Base-by-base conservation (phyloP, 2,113 vertebrate genomes). In the Pituophis catenifer region DNA sequence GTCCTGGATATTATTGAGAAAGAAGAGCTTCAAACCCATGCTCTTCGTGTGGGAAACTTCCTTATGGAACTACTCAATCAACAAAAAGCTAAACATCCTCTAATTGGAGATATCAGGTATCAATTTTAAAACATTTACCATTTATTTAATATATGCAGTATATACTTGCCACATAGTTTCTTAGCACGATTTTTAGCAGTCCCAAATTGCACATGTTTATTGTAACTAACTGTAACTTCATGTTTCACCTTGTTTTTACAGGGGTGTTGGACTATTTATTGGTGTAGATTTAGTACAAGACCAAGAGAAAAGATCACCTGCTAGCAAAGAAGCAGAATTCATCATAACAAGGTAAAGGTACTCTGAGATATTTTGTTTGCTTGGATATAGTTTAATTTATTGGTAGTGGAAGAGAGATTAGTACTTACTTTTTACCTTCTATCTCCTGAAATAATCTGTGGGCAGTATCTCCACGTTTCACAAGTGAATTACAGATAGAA, bases 31-130 rank as follows among this genome's bases (percentile, higher is more conserved):
- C 98, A 98, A 95, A 97, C 96, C 94, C 99, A 98, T 1, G 98
- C 99, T 52, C 91, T 86, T 29, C 93, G 91, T 55, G 98, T 99
- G 33, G 99, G 99, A 91, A 96, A 93, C 89, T 98, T 98, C 94
- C 95, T 99, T 23, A 98, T 98, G 96, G 96, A 98, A 93, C 96
- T 98, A 91, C 96, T 99, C 4, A 89, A 50, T 75, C 95, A 98
- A 38, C 98, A 99, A 90, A 97, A 99, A 96, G 81, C 65, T 53
- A 98, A 97, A 93, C 98, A 99, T 95, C 96, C 98, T 89, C 96
- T 99, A 91, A 98, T 99, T 38, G 99, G 99, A 2, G 98, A 99
- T 91, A 97, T 99, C 94, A 98, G 99, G 99, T 99, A 96, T 92
- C 8, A 55, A 10, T 89, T 0, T 86, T 15, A 86, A 81, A 81